Base-by-base conservation (phyloP, 1,140 invertebrate species). In the Geopemphigus sp. region DNA sequence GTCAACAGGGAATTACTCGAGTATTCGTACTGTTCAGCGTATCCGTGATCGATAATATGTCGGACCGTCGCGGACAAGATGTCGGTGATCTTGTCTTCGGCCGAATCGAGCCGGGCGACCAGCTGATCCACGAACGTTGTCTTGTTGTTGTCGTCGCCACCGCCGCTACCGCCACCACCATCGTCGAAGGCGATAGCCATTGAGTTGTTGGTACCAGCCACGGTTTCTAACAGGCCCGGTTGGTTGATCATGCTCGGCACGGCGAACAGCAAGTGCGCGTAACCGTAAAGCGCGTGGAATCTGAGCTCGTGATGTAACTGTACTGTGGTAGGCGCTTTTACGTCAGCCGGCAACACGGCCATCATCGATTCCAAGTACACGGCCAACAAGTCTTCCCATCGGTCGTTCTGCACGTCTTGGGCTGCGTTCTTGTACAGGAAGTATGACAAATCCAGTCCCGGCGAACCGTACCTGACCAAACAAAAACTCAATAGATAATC, bases 381-480 rank as follows among this genome's bases (percentile, higher is more conserved):
- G 22, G 81, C 39, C 5, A 88, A 81, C 0, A 87, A 68, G 0
- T 84, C 80, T 5, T 83, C 73, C 32, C 86, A 84, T 39, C 84
- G 81, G 0, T 82, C 63, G 74, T 56, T 76, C 81, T 82, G 83
- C n/a, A 83, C 19, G 5, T 83, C 80, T 0, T 29, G 76, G 5
- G 83, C 81, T 1, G 84, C 84, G 66, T 84, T 84, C 8, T 87
- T 74, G 81, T 84, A 87, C 1, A 88, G 22, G 26, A 86, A 86
- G 19, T 85, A 85, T 0, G 85, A 84, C 8, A 88, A 47, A 47
- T 88, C 87, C 0, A 86, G 81, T 0, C 83, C 82, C 0, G 86
- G 86, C 11, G 85, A 85, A 0, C 83, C 81, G 72, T 86, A 87
- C 50, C 72, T 82, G 0, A 39, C 32, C 32, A 8, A 3, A 39